phyloP scores from a whole-genome alignment of 2,797 vertebrate genomes.

The Tokudaia muenninki region DNA sequence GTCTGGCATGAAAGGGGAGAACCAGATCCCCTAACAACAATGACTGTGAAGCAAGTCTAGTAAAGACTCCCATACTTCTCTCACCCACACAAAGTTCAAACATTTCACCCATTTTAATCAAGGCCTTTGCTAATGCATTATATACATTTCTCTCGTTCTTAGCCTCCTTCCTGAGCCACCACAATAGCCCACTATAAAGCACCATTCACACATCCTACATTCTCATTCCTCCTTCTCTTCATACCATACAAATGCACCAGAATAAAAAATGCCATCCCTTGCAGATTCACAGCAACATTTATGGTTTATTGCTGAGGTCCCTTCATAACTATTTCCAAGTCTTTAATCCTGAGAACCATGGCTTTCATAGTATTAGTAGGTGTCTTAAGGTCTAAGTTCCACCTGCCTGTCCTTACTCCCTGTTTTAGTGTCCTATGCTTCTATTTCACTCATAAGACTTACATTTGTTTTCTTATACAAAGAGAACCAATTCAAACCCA shows the following conservation, averaged over 20 bases:
- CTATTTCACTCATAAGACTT: not conserved
- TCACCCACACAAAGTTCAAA: slow-evolving; percentile 42
- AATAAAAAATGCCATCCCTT: not conserved
- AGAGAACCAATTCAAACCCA: not conserved
- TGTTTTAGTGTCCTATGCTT: not conserved
- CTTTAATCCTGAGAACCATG: not conserved
- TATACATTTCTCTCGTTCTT: slow-evolving; percentile 70
- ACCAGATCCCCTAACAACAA: not conserved
- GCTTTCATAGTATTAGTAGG: not conserved
- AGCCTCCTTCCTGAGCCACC: slow-evolving; percentile 52
- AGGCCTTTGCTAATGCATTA: slow-evolving; percentile 18
- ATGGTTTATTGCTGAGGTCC: fast-evolving
- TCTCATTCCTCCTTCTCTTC: not conserved
- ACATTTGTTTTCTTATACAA: not conserved
- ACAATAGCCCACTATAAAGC: slow-evolving; percentile 30
- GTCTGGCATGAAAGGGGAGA: not conserved
- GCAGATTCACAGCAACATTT: slow-evolving; percentile 24
- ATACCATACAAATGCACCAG: not conserved
- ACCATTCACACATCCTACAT: not conserved
- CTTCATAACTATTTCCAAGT: not conserved
- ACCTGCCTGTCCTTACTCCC: too few species aligned
- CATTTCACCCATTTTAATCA: slow-evolving; percentile 57
- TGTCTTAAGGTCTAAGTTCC: not conserved
- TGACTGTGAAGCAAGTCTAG: not conserved
- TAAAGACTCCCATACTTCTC: not conserved